A percentile compares a stretch with the other conserved stretches of the same genome.
Evolutionary conservation across 1,140 invertebrate species (phyloP).

Genomic region (Temnothorax nylanderi): DNA sequence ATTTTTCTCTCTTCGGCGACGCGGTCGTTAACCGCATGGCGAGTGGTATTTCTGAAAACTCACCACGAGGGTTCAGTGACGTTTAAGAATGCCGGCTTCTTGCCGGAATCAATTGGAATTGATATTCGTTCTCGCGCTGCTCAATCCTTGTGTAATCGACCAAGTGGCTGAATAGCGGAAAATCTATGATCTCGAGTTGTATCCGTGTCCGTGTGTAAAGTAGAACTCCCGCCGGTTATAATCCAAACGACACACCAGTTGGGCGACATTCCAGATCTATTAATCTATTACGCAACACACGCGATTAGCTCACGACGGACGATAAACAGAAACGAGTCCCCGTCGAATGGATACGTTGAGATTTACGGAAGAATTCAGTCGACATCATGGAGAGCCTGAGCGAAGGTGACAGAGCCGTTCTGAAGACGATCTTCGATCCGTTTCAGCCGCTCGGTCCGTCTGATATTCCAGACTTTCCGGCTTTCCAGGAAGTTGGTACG

Average conservation of each 20-base stretch:
- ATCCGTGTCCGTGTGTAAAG: not conserved
- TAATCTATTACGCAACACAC: slow-evolving; percentile 49
- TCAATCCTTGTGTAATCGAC: not conserved
- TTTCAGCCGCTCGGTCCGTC: slow-evolving; percentile 80
- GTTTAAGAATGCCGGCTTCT: not conserved
- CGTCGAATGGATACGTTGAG: slow-evolving; percentile 4
- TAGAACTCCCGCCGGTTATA: not conserved
- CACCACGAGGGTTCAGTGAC: not conserved
- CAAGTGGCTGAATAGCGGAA: not conserved
- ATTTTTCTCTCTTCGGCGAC: slow-evolving; percentile 7
- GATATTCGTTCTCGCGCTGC: not conserved
- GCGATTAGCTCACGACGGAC: slow-evolving; percentile 40
- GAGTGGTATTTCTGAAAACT: not conserved
- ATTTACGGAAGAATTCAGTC: slow-evolving; percentile 30
- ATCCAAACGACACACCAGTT: not conserved
- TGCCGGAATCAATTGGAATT: not conserved
- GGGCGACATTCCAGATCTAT: slow-evolving; percentile 51
- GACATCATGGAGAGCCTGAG: slow-evolving; percentile 74
- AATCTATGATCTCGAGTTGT: not conserved
- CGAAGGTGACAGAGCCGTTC: slow-evolving; percentile 85
- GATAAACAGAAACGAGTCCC: slow-evolving; percentile 55
- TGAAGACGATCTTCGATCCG: slow-evolving; percentile 88
- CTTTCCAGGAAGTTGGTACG: slow-evolving; percentile 50
- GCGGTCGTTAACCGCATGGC: slow-evolving; percentile 1
- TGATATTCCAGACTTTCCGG: slow-evolving; percentile 29